These are phyloP conservation scores for Notolepis coatsorum DNA, from an alignment of 2,797 vertebrate genomes.

Conservation along the genomic window DNA sequence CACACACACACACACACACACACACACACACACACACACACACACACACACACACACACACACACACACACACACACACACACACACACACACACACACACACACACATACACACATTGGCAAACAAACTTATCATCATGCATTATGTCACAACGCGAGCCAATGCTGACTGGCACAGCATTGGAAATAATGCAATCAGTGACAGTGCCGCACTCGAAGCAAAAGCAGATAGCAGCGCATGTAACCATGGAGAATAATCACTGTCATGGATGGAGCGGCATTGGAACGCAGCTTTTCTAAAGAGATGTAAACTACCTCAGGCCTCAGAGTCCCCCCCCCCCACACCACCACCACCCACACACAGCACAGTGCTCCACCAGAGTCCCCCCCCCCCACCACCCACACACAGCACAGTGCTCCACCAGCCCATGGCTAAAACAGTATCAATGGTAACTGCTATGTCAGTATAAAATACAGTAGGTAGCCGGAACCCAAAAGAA, in stretches of 20 bases:
- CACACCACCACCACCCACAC: too few species aligned
- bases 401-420: constrained; percentile 15
- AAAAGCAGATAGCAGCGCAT: constrained; percentile 24
- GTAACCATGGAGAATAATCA: constrained; percentile 32
- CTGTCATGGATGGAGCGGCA: constrained; percentile 28
- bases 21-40: too few species aligned
- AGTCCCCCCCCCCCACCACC: too few species aligned
- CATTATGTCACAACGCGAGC: not conserved
- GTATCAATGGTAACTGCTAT: constrained; percentile 29
- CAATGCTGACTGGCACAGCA: not conserved
- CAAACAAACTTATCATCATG: constrained; percentile 1
- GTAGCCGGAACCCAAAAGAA: constrained; percentile 41
- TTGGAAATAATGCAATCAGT: constrained; percentile 24
- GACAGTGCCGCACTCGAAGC: constrained; percentile 26
- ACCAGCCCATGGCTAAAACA: constrained; percentile 16
- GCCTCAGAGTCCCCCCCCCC: constrained; percentile 2
- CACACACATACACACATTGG: not conserved
- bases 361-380: constrained; percentile 14
- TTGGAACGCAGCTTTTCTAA: constrained; percentile 25
- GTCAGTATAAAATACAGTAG: constrained; percentile 43
- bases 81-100: too few species aligned
- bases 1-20: too few species aligned
- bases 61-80: too few species aligned
- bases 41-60: too few species aligned
- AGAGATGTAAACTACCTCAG: constrained; percentile 43